These are phyloP conservation scores for Alouatta caraya DNA, from an alignment of 2,797 vertebrate genomes.

Conservation along the genomic window DNA sequence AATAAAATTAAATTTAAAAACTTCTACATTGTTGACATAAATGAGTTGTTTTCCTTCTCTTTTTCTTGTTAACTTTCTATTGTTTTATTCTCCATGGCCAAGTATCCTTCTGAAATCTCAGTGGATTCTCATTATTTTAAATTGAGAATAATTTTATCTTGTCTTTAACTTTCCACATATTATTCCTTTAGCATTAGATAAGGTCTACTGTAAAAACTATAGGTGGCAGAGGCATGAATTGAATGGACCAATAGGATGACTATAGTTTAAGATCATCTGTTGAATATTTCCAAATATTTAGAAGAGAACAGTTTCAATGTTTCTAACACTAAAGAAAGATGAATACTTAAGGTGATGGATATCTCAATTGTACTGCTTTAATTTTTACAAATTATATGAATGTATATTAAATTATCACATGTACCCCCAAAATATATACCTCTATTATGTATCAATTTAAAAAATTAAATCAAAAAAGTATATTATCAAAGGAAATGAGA, in stretches of 20 bases:
- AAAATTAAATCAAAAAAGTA: not conserved
- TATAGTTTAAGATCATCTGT: not conserved
- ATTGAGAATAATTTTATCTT: not conserved
- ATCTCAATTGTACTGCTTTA: not conserved
- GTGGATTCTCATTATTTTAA: not conserved
- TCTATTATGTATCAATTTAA: not conserved
- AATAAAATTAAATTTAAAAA: constrained; percentile 18
- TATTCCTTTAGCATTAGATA: not conserved
- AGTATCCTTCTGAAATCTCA: not conserved
- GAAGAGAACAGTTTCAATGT: not conserved
- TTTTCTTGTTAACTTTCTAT: not conserved
- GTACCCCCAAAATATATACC: not conserved
- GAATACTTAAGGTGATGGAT: not conserved
- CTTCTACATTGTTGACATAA: not conserved
- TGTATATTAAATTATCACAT: not conserved
- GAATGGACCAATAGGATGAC: not conserved
- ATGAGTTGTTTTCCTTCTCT: not conserved
- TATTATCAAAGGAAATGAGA: not conserved
- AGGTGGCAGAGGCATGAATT: not conserved
- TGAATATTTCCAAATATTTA: not conserved
- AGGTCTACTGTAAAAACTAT: not conserved
- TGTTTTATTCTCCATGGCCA: not conserved
- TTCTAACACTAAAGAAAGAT: not conserved
- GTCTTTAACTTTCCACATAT: not conserved
- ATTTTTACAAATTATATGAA: not conserved